Conservation (phyloP, 2,797 vertebrate species). For the Chelon auratus region DNA sequence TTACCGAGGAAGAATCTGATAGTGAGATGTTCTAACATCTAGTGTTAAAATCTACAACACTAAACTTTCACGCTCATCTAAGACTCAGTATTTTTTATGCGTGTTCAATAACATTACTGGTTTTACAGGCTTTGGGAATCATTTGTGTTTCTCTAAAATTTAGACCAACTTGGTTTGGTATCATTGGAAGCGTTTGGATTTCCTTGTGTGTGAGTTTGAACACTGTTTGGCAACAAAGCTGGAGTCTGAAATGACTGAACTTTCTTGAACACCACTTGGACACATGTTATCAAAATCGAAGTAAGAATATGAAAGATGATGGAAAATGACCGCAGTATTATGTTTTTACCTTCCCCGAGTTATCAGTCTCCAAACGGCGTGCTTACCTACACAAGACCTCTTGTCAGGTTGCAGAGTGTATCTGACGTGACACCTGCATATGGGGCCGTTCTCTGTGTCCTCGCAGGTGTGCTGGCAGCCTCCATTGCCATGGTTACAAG, state of each 20-base stretch:
- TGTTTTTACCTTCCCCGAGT: background rate
- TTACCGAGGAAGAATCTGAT: too few species aligned
- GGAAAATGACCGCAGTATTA: too few species aligned
- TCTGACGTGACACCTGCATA: slow-evolving; percentile 93
- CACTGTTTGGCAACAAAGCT: background rate
- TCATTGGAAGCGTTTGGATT: background rate
- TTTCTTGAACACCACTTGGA: too few species aligned
- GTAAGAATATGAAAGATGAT: too few species aligned
- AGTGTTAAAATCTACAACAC: too few species aligned
- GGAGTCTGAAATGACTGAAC: background rate
- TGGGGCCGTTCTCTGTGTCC: slow-evolving; percentile 90
- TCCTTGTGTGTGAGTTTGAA: background rate
- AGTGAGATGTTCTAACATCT: too few species aligned
- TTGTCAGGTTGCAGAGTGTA: slow-evolving; percentile 90
- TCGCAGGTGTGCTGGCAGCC: slow-evolving; percentile 97
- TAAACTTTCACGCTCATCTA: background rate
- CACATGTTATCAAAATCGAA: background rate
- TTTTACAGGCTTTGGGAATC: too few species aligned
- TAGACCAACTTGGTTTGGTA: background rate
- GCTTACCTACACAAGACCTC: slow-evolving; percentile 93
- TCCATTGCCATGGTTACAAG: slow-evolving; percentile 97
- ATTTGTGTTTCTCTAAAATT: background rate
- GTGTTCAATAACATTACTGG: too few species aligned
- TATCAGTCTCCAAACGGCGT: background rate
- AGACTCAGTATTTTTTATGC: background rate